Evolutionary conservation across 2,113 vertebrate species (phyloP), one percentile per base, ranked within the genome.

Genomic region (Dicaeum eximium): DNA sequence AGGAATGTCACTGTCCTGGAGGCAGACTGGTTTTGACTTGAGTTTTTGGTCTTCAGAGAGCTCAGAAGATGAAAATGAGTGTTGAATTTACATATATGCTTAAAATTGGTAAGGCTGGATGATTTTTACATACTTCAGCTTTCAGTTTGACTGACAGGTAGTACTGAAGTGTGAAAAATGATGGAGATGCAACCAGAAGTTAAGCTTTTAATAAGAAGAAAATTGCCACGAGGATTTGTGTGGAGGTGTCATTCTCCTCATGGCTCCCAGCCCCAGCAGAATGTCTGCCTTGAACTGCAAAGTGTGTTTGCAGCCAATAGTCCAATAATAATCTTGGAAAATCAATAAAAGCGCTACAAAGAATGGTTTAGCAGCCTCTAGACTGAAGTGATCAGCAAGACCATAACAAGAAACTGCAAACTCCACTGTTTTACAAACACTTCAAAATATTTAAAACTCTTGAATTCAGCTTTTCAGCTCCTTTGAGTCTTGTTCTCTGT

Each of bases 131-230:
- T 31, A 24, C 44, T 80, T 83, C 67, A 62, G 48, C 53, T 75
- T 85, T 81, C 72, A 48, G 31, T 79, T 62, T 91, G 84, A 91
- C 65, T 85, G 93, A 57, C 71, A 62, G 66, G 40, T 38, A 15
- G 42, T 51, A 66, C 33, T 82, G 86, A 84, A 79, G 62, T 79
- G 70, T 89, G 62, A 75, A 89, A 95, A 85, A 61, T 84, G 77
- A 71, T 80, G 70, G 94, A 93, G 84, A 80, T 94, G 87, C 91
- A 82, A 88, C 22, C 73, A 92, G 89, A 88, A 95, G 70, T 93
- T 91, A 72, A 94, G 93, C 84, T 95, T 95, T 91, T 75, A 75
- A 82, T 88, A 80, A 54, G 58, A 71, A 79, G 78, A 94, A 84
- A 86, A 85, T 81, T 82, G 74, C 86, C 86, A 87, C 1, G 0